Conservation (phyloP, 1,140 invertebrate species). For the Ganaspis sp. region DNA sequence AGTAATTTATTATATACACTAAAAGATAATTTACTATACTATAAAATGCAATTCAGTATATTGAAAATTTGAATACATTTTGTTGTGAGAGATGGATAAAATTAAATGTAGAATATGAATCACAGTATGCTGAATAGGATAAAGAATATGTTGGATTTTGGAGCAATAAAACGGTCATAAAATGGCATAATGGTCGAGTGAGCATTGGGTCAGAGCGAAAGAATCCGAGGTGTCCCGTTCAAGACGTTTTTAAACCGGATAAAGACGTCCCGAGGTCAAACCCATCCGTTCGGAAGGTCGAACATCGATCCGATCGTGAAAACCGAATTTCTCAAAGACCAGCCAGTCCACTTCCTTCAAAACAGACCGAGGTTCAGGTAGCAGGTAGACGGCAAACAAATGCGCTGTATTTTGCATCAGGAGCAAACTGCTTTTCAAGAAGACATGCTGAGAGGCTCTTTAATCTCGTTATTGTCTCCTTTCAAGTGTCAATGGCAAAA, state of each 20-base stretch:
- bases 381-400: constrained; percentile 6
- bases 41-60: too few species aligned
- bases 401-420: constrained; percentile 1
- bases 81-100: not conserved
- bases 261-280: constrained; percentile 26
- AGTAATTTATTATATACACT: too few species aligned
- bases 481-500: constrained; percentile 4
- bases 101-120: not conserved
- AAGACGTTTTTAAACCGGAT: constrained; percentile 26
- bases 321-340: constrained; percentile 1
- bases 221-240: not conserved
- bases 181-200: not conserved
- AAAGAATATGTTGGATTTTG: not conserved
- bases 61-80: too few species aligned
- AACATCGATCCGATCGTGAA: constrained; percentile 16
- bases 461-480: not conserved
- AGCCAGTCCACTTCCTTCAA: not conserved
- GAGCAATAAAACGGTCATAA: constrained; percentile 5
- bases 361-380: not conserved
- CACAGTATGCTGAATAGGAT: not conserved
- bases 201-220: not conserved
- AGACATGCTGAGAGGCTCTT: not conserved
- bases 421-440: constrained; percentile 20
- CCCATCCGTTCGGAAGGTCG: constrained; percentile 8
- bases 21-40: too few species aligned